Evolutionary conservation across 1,140 invertebrate species (phyloP).

Genomic region (Argopecten irradians): DNA sequence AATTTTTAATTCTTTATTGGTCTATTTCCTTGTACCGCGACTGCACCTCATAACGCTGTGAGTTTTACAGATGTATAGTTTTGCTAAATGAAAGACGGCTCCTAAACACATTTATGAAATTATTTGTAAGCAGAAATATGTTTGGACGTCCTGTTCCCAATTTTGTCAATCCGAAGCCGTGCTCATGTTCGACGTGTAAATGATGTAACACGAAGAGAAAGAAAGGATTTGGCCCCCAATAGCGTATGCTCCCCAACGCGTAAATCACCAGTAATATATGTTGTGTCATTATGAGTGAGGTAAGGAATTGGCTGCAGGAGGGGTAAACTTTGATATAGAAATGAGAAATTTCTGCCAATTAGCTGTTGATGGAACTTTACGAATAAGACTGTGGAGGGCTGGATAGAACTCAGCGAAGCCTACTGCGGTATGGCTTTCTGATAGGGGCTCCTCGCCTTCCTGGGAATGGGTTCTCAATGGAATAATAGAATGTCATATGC

Average conservation of each 20-base stretch:
- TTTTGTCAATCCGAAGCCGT: not conserved
- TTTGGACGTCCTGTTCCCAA: constrained; percentile 7
- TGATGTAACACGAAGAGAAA: constrained; percentile 9
- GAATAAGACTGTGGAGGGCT: constrained; percentile 3
- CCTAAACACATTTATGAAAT: constrained; percentile 7
- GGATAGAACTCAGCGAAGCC: not conserved
- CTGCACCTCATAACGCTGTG: not conserved
- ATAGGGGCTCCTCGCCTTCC: not conserved
- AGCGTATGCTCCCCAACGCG: constrained; percentile 1
- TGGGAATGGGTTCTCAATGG: not conserved
- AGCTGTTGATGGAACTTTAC: constrained; percentile 3
- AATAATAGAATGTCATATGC: not conserved
- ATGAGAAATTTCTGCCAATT: constrained; percentile 17
- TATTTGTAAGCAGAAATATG: not conserved
- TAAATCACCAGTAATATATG: constrained; percentile 5
- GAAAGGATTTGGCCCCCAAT: not conserved
- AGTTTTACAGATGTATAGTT: not conserved
- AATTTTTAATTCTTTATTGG: not conserved
- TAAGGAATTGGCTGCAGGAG: constrained; percentile 8
- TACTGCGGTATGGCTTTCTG: not conserved
- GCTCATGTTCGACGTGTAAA: not conserved
- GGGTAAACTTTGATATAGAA: constrained; percentile 18
- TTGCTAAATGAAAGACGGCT: not conserved
- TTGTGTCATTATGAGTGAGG: constrained; percentile 16
- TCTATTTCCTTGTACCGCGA: not conserved